phyloP scores from a whole-genome alignment of 53 echinoderm and acorn worm genomes.

The Mesocentrotus franciscanus region DNA sequence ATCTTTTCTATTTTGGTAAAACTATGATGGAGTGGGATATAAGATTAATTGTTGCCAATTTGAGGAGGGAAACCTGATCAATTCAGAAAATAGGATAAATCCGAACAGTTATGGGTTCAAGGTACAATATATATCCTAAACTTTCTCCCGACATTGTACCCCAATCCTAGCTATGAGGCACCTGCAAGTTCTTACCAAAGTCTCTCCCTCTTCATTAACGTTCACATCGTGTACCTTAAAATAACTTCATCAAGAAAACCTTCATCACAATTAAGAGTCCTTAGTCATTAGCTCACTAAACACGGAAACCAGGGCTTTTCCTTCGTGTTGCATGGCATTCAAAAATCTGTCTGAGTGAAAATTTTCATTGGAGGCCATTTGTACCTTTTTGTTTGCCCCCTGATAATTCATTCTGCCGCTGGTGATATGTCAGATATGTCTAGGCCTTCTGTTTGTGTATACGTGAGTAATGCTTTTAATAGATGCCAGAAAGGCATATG shows the following conservation, averaged over 20 bases:
- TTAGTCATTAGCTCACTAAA: slow-evolving; percentile 39
- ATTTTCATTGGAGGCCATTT: background rate
- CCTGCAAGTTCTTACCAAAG: background rate
- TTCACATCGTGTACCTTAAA: background rate
- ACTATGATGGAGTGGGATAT: no score
- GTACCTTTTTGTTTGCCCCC: background rate
- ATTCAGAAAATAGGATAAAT: no score
- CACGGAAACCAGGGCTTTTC: slow-evolving; percentile 40
- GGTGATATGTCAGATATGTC: background rate
- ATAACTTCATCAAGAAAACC: slow-evolving; percentile 37
- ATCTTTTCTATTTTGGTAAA: no score
- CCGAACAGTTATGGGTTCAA: no score
- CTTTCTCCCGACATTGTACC: background rate
- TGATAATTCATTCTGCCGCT: background rate
- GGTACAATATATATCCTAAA: background rate
- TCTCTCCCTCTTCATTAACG: slow-evolving; percentile 4
- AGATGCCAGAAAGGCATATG: background rate
- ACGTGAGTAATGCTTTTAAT: background rate
- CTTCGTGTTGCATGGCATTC: background rate
- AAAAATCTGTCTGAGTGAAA: background rate
- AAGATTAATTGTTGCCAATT: no score
- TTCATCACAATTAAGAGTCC: slow-evolving; percentile 38
- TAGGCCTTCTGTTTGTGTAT: background rate
- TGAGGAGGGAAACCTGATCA: no score
- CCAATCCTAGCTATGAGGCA: background rate